phyloP scores from a whole-genome alignment of 2,888 invertebrate genomes.

The Rugalucina vietnamica region DNA sequence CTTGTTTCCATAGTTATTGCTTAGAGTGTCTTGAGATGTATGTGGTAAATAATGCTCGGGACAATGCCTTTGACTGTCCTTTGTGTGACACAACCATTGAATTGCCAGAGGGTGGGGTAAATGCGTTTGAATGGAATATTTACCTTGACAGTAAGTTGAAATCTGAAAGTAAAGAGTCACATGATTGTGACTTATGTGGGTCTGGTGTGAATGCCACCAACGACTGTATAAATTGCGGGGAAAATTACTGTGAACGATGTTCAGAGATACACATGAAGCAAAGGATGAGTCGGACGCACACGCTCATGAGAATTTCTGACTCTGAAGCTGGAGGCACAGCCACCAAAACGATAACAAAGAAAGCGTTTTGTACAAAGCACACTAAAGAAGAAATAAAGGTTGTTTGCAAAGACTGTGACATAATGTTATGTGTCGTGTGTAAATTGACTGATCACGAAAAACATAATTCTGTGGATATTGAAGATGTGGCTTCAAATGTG shows the following conservation, averaged over 20 bases:
- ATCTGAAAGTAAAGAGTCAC: background rate
- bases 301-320: background rate
- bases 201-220: background rate
- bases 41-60: background rate
- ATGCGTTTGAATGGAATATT: background rate
- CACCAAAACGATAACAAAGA: background rate
- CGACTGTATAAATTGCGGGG: background rate
- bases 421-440: conserved; percentile 12
- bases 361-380: background rate
- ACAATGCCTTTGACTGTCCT: background rate
- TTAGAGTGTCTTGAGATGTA: background rate
- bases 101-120: conserved; percentile 26
- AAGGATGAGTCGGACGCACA: background rate
- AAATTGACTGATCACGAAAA: conserved; percentile 28
- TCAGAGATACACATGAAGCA: background rate
- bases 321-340: background rate
- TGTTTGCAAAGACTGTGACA: conserved; percentile 21
- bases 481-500: background rate
- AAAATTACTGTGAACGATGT: conserved; percentile 3
- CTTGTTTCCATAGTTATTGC: background rate
- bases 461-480: background rate
- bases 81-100: background rate
- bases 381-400: conserved; percentile 17
- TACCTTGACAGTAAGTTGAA: background rate
- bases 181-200: conserved; percentile 21